Percentiles rank a stretch among this genome's conserved stretches.
These are phyloP conservation scores for Capitulum mitella DNA, from an alignment of 2,888 invertebrate species.

Conservation along the genomic window DNA sequence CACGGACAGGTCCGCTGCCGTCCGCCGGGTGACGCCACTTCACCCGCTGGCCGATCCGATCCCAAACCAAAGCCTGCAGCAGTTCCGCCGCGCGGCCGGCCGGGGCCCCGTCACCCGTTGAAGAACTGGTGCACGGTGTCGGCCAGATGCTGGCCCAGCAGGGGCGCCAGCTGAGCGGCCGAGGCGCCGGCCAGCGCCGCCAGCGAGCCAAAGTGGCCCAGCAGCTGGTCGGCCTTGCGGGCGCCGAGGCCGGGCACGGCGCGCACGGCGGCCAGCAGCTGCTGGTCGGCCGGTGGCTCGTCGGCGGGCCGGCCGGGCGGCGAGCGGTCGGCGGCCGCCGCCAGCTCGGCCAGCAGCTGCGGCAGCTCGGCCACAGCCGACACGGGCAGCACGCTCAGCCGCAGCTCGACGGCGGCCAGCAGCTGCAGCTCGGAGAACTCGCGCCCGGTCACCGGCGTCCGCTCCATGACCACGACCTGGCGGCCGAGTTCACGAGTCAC, in stretches of 20 bases:
- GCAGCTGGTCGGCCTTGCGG: background rate
- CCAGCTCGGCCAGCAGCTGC: constrained; percentile 15
- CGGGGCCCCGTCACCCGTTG: background rate
- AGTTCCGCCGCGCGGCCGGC: too few relatives aligned
- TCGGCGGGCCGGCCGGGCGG: background rate
- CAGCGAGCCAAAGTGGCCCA: background rate
- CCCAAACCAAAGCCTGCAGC: too few relatives aligned
- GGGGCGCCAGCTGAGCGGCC: background rate
- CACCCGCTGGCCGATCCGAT: too few relatives aligned
- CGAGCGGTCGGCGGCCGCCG: background rate
- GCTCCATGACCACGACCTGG: constrained; percentile 6
- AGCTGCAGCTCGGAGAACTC: background rate
- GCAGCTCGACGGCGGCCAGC: background rate
- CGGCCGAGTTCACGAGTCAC: background rate
- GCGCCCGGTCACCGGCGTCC: background rate
- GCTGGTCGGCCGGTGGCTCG: background rate
- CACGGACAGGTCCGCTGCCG: too few relatives aligned
- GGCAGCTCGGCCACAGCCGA: background rate
- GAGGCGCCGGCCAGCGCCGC: background rate
- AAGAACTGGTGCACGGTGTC: background rate
- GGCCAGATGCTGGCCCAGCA: background rate
- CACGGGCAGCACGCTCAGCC: background rate
- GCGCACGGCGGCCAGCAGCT: background rate
- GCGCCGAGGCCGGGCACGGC: constrained; percentile 4
- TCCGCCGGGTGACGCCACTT: too few relatives aligned